Conservation (phyloP, 2,797 vertebrate genomes). For the Malurus splendens region DNA sequence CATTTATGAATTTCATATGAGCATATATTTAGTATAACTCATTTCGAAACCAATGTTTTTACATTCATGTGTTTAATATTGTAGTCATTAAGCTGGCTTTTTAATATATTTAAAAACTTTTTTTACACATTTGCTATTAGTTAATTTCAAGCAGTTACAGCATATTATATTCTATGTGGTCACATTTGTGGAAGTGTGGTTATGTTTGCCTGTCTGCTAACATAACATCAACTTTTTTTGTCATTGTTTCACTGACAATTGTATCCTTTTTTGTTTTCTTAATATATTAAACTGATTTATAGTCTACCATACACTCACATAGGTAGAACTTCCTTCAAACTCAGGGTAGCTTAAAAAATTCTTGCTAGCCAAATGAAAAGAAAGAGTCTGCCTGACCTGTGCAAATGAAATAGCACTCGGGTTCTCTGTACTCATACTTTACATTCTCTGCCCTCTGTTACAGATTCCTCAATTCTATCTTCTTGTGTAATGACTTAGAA, state of each 20-base stretch:
- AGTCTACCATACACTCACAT: neutral
- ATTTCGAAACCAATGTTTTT: neutral
- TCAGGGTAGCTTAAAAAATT: neutral
- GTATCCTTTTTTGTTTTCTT: neutral
- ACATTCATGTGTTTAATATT: neutral
- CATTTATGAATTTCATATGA: neutral
- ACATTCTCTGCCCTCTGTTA: neutral
- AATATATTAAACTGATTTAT: neutral
- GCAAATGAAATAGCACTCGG: neutral
- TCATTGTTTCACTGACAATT: neutral
- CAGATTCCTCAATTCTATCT: constrained; percentile 8
- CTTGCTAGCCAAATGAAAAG: neutral
- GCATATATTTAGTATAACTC: neutral
- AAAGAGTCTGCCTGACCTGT: neutral
- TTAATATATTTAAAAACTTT: neutral
- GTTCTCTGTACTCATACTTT: neutral
- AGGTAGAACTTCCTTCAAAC: neutral
- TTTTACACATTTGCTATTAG: neutral
- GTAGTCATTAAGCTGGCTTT: neutral
- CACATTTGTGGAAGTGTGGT: neutral
- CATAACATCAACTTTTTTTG: neutral
- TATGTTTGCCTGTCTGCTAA: neutral
- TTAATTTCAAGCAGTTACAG: neutral
- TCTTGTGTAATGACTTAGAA: constrained; percentile 48
- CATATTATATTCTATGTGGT: neutral